These are phyloP conservation scores for Anarhynchus alexandrinus DNA, from an alignment of 2,113 vertebrate genomes.

Conservation along the genomic window DNA sequence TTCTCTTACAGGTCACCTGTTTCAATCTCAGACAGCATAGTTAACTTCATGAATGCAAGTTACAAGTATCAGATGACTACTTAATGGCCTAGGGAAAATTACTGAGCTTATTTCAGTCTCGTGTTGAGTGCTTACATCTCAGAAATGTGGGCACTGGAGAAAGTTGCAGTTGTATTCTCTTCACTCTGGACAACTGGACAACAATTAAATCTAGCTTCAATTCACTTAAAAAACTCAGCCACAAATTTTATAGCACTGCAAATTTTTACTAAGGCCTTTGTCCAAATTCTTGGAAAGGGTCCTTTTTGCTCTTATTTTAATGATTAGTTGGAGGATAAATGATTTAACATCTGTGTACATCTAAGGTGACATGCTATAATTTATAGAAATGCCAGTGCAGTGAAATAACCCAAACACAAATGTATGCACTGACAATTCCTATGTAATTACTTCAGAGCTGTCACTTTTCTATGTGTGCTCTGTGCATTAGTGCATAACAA, in stretches of 20 bases:
- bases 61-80: background rate
- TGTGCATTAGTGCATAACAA: slow-evolving; percentile 50
- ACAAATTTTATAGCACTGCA: background rate
- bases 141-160: background rate
- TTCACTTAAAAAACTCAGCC: background rate
- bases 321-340: slow-evolving; percentile 46
- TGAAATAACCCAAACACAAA: slow-evolving; percentile 59
- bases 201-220: background rate
- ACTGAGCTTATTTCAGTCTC: background rate
- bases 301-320: background rate
- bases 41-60: background rate
- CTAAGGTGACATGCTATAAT: slow-evolving; percentile 53
- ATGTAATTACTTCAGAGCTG: slow-evolving; percentile 63
- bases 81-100: background rate
- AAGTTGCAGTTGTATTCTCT: background rate
- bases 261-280: background rate
- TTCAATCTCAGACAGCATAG: background rate
- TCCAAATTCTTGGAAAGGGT: background rate
- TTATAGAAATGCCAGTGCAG: slow-evolving; percentile 57
- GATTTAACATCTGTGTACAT: slow-evolving; percentile 54
- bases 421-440: slow-evolving; percentile 60
- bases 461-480: slow-evolving; percentile 22
- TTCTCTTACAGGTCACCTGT: background rate
- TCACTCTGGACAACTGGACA: background rate
- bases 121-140: background rate